A percentile compares a stretch with the other conserved stretches of the same genome.
Conservation (phyloP, 2,797 vertebrate genomes). For the Tenualosa ilisha region DNA sequence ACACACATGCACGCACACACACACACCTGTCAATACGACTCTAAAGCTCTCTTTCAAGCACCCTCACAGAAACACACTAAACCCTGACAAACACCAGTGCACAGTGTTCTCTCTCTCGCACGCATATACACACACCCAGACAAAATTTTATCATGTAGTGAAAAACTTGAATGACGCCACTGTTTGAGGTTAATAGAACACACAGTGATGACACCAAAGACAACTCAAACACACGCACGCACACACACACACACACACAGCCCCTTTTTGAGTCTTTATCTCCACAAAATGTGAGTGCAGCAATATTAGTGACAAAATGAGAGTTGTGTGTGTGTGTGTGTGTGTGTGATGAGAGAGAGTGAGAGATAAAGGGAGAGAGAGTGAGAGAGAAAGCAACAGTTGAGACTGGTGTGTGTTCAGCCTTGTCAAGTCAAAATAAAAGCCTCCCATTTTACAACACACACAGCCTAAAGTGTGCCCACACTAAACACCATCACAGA, state of each 20-base stretch:
- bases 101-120: too few species aligned
- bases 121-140: background rate
- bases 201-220: too few species aligned
- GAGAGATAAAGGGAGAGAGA: background rate
- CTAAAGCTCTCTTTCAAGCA: background rate
- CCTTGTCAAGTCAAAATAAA: constrained; percentile 60
- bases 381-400: background rate
- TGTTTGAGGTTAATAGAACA: too few species aligned
- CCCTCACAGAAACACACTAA: background rate
- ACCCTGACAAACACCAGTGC: too few species aligned
- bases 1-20: background rate
- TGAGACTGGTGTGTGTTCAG: constrained; percentile 63
- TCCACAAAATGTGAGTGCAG: background rate
- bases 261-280: too few species aligned
- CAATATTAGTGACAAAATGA: background rate
- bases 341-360: background rate
- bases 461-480: constrained; percentile 7
- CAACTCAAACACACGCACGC: background rate
- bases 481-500: constrained; percentile 27
- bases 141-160: too few species aligned
- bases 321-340: background rate
- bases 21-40: background rate
- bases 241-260: constrained; percentile 5
- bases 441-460: constrained; percentile 62
- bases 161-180: too few species aligned